Evolutionary conservation across 2,888 invertebrate species (phyloP).

Genomic region (Dynastes grantii): DNA sequence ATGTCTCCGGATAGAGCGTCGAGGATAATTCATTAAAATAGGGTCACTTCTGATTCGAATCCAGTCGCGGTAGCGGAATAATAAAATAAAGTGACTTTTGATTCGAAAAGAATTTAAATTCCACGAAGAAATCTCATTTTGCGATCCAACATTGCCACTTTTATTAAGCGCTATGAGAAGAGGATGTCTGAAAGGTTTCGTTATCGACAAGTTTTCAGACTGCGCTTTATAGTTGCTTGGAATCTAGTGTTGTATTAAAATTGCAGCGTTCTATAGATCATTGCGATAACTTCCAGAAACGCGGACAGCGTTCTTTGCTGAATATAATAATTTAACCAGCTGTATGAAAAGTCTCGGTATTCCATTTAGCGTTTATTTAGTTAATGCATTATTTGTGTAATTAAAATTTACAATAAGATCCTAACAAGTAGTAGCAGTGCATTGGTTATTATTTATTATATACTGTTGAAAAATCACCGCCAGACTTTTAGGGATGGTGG

Average conservation of each 20-base stretch:
- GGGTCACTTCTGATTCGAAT: constrained; percentile 58
- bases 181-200: constrained; percentile 21
- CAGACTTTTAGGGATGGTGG: too few relatives aligned
- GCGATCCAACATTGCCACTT: constrained; percentile 43
- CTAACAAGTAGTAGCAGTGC: too few relatives aligned
- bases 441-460: too few relatives aligned
- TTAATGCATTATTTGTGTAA: too few relatives aligned
- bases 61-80: constrained; percentile 56
- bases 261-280: background rate
- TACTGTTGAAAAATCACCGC: background rate
- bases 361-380: too few relatives aligned
- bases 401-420: too few relatives aligned
- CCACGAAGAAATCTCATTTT: constrained; percentile 46
- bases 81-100: constrained; percentile 56
- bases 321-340: too few relatives aligned
- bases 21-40: constrained; percentile 61
- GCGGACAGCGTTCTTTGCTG: too few relatives aligned
- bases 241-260: background rate
- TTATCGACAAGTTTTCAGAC: constrained; percentile 29
- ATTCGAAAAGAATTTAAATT: constrained; percentile 54
- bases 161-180: constrained; percentile 17
- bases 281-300: too few relatives aligned
- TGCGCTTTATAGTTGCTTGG: background rate
- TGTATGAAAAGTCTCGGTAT: too few relatives aligned
- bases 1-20: constrained; percentile 57